Conservation (phyloP, 1,140 invertebrate species). For the Rhopalosiphum padi region DNA sequence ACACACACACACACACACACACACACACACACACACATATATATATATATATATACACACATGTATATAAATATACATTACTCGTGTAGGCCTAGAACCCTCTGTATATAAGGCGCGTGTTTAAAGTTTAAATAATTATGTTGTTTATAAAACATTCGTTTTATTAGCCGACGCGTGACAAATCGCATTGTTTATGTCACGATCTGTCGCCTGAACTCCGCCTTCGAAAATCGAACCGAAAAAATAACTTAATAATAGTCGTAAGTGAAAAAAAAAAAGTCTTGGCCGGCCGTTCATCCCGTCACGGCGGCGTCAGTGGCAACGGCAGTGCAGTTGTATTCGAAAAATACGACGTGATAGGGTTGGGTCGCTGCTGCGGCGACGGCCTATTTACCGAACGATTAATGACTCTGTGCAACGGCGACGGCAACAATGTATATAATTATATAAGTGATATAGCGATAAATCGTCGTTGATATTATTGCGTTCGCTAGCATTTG, state of each 20-base stretch:
- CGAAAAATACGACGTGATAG: not conserved
- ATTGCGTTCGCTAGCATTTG: not conserved
- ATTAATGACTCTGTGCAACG: slow-evolving; percentile 29
- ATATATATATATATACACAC: not conserved
- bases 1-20: no score
- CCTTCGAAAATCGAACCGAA: slow-evolving; percentile 41
- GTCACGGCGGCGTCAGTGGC: not conserved
- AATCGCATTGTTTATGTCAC: slow-evolving; percentile 56
- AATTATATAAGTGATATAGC: slow-evolving; percentile 3
- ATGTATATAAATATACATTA: not conserved
- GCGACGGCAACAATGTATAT: not conserved
- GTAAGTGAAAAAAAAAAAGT: not conserved
- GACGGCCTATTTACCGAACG: slow-evolving; percentile 20
- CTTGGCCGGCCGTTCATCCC: not conserved
- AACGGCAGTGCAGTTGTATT: not conserved
- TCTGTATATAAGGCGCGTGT: not conserved
- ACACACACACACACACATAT: not conserved
- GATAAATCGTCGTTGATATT: slow-evolving; percentile 31
- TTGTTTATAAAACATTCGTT: slow-evolving; percentile 39
- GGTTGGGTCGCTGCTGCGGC: not conserved
- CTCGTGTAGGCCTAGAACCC: not conserved
- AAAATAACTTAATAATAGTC: slow-evolving; percentile 54
- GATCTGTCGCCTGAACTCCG: not conserved
- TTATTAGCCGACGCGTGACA: slow-evolving; percentile 51
- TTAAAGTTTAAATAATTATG: slow-evolving; percentile 40